Evolutionary conservation across 1,140 invertebrate genomes (phyloP).

Genomic region (Sarcophaga peregrina): DNA sequence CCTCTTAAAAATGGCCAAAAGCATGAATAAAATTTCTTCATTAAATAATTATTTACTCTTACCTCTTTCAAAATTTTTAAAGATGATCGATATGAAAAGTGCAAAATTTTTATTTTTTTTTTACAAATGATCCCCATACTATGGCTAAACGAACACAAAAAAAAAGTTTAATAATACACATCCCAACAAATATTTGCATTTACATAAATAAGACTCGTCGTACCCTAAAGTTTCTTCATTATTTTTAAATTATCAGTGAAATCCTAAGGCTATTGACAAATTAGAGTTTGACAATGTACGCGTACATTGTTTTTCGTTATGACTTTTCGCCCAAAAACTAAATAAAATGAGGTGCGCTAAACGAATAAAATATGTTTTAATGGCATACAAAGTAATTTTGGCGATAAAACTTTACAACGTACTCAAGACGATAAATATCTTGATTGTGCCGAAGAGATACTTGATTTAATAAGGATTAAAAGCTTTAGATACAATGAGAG

Average conservation of each 20-base stretch:
- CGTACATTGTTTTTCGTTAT: background rate
- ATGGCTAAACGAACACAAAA: no score
- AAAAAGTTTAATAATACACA: background rate
- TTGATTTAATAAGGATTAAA: background rate
- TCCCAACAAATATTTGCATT: constrained; percentile 17
- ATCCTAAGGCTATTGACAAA: constrained; percentile 18
- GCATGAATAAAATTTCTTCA: constrained; percentile 12
- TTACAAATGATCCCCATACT: no score
- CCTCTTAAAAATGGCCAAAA: background rate
- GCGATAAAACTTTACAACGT: no score
- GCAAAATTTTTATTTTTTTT: no score
- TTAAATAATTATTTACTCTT: constrained; percentile 5
- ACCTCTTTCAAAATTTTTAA: background rate
- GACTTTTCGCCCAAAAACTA: background rate
- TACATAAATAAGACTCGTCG: background rate
- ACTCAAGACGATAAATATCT: background rate
- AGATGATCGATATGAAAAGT: no score
- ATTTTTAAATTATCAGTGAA: constrained; percentile 8
- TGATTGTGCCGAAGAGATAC: background rate
- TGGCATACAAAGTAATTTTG: no score
- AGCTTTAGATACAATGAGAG: no score
- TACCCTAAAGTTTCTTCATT: background rate
- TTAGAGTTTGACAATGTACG: constrained; percentile 24
- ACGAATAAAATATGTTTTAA: no score
- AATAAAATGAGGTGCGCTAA: background rate